phyloP scores from a whole-genome alignment of 2,797 vertebrate genomes.

The Sitta carolinensis region DNA sequence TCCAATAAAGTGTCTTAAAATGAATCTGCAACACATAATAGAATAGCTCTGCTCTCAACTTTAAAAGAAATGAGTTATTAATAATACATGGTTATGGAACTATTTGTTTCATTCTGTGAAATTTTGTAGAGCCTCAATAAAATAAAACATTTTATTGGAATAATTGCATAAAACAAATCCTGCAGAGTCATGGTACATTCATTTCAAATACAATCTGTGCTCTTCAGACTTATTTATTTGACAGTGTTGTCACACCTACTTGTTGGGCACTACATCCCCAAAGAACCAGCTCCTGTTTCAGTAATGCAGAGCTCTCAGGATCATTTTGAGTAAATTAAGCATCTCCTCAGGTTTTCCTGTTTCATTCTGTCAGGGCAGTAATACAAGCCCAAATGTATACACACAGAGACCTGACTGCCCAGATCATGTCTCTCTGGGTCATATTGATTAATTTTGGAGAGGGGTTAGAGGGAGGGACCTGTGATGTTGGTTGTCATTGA shows the following conservation, averaged over 20 bases:
- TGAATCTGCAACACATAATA: not conserved
- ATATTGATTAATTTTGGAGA: not conserved
- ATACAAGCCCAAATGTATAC: not conserved
- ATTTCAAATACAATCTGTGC: not conserved
- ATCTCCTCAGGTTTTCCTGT: not conserved
- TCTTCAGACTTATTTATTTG: not conserved
- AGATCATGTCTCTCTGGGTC: not conserved
- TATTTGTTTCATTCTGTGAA: not conserved
- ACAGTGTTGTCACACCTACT: not conserved
- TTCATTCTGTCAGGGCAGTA: not conserved
- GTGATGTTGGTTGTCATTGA: not conserved
- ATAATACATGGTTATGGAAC: not conserved
- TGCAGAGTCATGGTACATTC: not conserved
- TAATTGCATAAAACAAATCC: not conserved
- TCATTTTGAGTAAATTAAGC: not conserved
- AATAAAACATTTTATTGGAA: not conserved
- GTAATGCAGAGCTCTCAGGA: not conserved
- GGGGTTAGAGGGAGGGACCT: not conserved
- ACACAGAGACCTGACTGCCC: not conserved
- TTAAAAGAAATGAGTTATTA: conserved; percentile 13
- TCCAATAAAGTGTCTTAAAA: not conserved
- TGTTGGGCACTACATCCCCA: not conserved
- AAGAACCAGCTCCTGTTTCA: not conserved
- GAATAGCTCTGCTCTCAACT: not conserved
- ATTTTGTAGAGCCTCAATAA: not conserved